Evolutionary conservation across 2,797 vertebrate genomes (phyloP).

Genomic region (Leuciscus waleckii): DNA sequence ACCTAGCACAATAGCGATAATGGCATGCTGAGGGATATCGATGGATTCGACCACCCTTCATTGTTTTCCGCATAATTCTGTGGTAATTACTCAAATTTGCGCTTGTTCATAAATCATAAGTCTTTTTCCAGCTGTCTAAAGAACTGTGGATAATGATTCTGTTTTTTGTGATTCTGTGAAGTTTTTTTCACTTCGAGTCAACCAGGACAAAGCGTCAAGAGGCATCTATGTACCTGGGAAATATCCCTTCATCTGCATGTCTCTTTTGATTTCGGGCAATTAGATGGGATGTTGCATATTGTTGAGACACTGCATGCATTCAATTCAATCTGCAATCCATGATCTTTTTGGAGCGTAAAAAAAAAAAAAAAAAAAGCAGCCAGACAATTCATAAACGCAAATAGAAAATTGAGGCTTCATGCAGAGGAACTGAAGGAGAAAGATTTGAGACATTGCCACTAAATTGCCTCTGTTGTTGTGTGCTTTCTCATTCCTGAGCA

Average conservation of each 20-base stretch:
- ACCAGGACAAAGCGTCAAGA: neutral
- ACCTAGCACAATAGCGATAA: conserved; percentile 18
- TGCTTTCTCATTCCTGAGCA: neutral
- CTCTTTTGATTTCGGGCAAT: conserved; percentile 16
- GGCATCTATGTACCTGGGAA: neutral
- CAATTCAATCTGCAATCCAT: neutral
- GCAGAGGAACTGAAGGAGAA: conserved; percentile 13
- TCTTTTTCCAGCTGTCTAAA: conserved; percentile 20
- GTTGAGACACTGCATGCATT: neutral
- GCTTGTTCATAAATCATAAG: conserved; percentile 31
- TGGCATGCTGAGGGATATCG: conserved; percentile 37
- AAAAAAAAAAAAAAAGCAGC: neutral
- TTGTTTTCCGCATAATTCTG: conserved; percentile 33
- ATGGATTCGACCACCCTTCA: conserved; percentile 30
- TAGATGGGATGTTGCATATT: conserved; percentile 4
- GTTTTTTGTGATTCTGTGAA: no score
- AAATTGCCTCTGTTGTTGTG: conserved; percentile 28
- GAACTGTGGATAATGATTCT: conserved; percentile 6
- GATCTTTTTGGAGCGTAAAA: neutral
- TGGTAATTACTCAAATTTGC: conserved; percentile 43
- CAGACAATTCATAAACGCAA: conserved; percentile 32
- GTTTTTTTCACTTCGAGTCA: neutral
- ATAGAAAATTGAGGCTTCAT: conserved; percentile 23
- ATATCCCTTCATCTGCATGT: neutral
- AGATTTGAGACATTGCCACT: conserved; percentile 18